Base-by-base conservation (phyloP, 2,888 invertebrate species). In the Pheosia gnoma region DNA sequence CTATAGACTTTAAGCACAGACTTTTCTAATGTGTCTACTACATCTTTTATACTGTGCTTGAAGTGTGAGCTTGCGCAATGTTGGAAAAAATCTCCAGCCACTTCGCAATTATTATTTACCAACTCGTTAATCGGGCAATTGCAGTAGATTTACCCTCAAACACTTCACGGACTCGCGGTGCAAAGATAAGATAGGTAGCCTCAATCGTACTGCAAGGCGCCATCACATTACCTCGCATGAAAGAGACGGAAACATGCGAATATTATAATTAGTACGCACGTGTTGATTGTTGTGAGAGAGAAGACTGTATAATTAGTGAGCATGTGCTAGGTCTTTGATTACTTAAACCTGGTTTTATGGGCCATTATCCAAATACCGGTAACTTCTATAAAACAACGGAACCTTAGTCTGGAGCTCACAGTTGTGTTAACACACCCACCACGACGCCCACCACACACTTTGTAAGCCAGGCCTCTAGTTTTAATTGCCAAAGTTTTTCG, bases 131-230 rank as follows among this genome's bases (percentile, higher is more conserved):
- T 55, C 55, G 39, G 11, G 11, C 55, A 55, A 25, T 25, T 55
- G 55, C 55, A 55, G 55, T 55, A 55, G 55, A 52, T 39, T 8
- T 55, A 55, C 13, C 55, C 55, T 55, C 55, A 55, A 38, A 55
- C 55, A 55, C 55, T 10, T 55, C 39, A 39, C 39, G 55, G 39
- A 38, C 13, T 25, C 25, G 9, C 51, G 13, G 51, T 51, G 38
- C n/a, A n/a, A 39, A 55, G 55, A 55, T 53, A 55, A 55, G 55
- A 55, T 55, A 55, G 55, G 39, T 55, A 55, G 55, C 55, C 55
- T 39, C n/a, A 38, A 55, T 39, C 13, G 37, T 25, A 25, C 10
- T 38, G 38, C 55, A 10, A n/a, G 55, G 55, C 39, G 13, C 55
- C 13, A 13, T 11, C 7, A 25, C 13, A n/a, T 8, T 39, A 38